Evolutionary conservation across 2,113 vertebrate species (phyloP).

Genomic region (Microcebus ravelobensis): DNA sequence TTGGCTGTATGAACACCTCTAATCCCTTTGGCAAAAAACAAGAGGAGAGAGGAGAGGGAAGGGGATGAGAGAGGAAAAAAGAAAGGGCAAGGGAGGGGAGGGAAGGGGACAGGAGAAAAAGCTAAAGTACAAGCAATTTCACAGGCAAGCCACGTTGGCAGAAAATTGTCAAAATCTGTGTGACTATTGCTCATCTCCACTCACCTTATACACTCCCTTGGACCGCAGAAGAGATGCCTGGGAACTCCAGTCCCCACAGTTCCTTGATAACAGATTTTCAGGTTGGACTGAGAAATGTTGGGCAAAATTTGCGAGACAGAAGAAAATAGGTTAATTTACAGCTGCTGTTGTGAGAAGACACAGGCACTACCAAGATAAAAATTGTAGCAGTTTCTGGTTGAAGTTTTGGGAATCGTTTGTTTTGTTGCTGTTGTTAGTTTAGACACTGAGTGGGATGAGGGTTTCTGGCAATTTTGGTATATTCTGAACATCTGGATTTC

Average conservation of each 20-base stretch:
- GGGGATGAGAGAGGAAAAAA: neutral
- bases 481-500: neutral
- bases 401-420: neutral
- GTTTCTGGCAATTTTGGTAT: neutral
- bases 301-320: neutral
- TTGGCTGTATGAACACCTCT: neutral
- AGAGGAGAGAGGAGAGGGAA: neutral
- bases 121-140: neutral
- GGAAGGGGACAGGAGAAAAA: neutral
- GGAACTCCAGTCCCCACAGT: neutral
- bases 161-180: neutral
- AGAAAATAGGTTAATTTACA: neutral
- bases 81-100: neutral
- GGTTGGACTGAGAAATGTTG: neutral
- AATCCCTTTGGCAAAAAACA: neutral
- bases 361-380: neutral
- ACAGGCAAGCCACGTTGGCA: neutral
- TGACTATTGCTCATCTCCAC: neutral
- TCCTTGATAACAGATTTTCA: neutral
- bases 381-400: neutral
- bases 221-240: neutral
- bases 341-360: neutral
- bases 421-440: neutral
- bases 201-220: neutral
- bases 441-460: neutral